A percentile compares a stretch with the other conserved stretches of the same genome.
Conservation (phyloP, 2,888 invertebrate genomes). For the Tipula helvola region DNA sequence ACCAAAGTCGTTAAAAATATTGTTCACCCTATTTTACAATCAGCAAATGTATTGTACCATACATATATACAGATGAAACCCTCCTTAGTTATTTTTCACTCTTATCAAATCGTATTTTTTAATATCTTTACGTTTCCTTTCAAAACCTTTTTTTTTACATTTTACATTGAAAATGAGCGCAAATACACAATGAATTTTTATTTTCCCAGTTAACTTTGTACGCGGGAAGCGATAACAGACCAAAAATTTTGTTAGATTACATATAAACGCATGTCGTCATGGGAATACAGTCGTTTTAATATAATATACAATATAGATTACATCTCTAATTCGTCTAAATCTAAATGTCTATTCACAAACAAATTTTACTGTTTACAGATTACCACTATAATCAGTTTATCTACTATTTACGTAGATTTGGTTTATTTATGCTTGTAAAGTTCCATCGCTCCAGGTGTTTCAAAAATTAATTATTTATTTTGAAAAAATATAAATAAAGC, state of each 20-base stretch:
- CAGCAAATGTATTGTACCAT: background rate
- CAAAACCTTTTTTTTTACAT: background rate
- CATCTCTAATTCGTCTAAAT: background rate
- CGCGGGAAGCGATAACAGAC: background rate
- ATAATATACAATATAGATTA: background rate
- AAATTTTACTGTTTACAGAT: background rate
- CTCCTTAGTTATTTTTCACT: background rate
- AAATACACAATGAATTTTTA: background rate
- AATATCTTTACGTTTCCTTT: background rate
- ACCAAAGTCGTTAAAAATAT: background rate
- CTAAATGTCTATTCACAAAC: background rate
- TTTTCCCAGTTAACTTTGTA: background rate
- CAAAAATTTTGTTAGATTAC: background rate
- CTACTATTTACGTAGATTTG: background rate
- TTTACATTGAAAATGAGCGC: background rate
- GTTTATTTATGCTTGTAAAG: background rate
- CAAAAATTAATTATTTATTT: background rate
- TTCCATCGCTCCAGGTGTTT: background rate
- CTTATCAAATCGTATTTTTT: background rate
- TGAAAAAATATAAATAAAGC: background rate
- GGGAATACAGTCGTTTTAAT: too few relatives aligned
- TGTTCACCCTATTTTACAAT: background rate
- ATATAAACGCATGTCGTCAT: background rate
- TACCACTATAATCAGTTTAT: background rate
- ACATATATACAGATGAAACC: background rate